Evolutionary conservation across 2,797 vertebrate species (phyloP), one percentile per base, ranked within the genome.

Genomic region (Danio tinwini): DNA sequence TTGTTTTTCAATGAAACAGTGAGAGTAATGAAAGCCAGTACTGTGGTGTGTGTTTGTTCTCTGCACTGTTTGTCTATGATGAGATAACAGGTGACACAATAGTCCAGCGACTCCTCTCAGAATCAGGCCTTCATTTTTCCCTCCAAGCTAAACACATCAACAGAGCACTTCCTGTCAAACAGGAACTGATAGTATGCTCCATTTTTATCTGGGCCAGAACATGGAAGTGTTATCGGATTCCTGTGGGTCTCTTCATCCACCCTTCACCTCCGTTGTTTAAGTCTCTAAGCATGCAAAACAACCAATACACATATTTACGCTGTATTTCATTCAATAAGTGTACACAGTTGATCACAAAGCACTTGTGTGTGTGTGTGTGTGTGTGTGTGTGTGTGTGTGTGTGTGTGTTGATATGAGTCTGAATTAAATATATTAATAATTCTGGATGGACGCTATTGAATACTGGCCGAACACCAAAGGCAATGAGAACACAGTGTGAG

Each of bases 151-250:
- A 85, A 86, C 76, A 83, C 37, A 16, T 64, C 21, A 0, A 52
- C 9, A 78, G 80, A 62, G 45, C 55, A 59, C 74, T 82, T 86
- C 83, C 85, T 78, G 44, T 70, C 21, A 82, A 82, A 82, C 74
- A 80, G 82, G 83, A 86, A 85, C 85, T 69, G 83, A 86, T 83
- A 85, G 65, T 39, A 52, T 63, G 59, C 71, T 79, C 80, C 83
- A 79, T 44, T 84, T 84, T 73, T 78, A 76, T 83, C 75, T 69
- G 9, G 19, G 40, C 37, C 68, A 77, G 45, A 77, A 67, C 67
- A 47, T 77, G 76, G 55, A 72, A 78, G 74, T 17, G 44, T 71
- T 78, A 80, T 82, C 69, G 49, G 56, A 17, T 64, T 69, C 61
- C 70, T 58, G 74, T 58, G 44, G 37, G 19, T 8, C 63, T 73